Evolutionary conservation across 2,888 invertebrate genomes (phyloP).

Genomic region (Neelides folsomi): DNA sequence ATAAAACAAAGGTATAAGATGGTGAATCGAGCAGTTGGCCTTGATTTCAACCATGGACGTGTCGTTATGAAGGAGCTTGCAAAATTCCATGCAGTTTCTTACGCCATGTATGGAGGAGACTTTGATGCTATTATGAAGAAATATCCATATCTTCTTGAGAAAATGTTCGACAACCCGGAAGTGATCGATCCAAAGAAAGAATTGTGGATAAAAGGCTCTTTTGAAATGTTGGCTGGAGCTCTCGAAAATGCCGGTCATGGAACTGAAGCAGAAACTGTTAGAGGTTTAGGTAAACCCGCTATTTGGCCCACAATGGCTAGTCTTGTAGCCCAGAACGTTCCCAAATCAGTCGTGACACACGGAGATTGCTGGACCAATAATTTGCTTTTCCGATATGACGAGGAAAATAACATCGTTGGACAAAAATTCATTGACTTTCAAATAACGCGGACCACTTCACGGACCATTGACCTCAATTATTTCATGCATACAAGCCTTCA

Average conservation of each 20-base stretch:
- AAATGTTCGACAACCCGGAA: constrained; percentile 16
- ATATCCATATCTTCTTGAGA: constrained; percentile 21
- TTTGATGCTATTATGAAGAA: constrained; percentile 17
- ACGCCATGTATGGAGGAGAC: constrained; percentile 24
- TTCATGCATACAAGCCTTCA: constrained; percentile 24
- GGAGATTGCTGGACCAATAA: constrained; percentile 32
- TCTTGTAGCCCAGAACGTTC: not conserved
- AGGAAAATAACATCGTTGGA: constrained; percentile 1
- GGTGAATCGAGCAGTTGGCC: constrained; percentile 21
- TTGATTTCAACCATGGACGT: constrained; percentile 19
- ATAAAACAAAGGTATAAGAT: constrained; percentile 17
- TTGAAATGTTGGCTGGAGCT: constrained; percentile 8
- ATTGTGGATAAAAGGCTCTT: constrained; percentile 6
- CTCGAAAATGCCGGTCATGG: constrained; percentile 6
- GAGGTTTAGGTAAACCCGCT: constrained; percentile 1
- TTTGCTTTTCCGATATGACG: constrained; percentile 24
- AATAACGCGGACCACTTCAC: constrained; percentile 16
- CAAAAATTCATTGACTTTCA: constrained; percentile 31
- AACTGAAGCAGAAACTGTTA: constrained; percentile 3
- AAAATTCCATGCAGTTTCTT: constrained; percentile 25
- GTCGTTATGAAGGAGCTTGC: constrained; percentile 20
- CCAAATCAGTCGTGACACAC: constrained; percentile 7
- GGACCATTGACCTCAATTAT: constrained; percentile 26
- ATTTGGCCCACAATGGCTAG: not conserved
- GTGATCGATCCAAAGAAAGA: constrained; percentile 13